Base-by-base conservation (phyloP, 2,797 vertebrate genomes). In the Lepus townsendii region DNA sequence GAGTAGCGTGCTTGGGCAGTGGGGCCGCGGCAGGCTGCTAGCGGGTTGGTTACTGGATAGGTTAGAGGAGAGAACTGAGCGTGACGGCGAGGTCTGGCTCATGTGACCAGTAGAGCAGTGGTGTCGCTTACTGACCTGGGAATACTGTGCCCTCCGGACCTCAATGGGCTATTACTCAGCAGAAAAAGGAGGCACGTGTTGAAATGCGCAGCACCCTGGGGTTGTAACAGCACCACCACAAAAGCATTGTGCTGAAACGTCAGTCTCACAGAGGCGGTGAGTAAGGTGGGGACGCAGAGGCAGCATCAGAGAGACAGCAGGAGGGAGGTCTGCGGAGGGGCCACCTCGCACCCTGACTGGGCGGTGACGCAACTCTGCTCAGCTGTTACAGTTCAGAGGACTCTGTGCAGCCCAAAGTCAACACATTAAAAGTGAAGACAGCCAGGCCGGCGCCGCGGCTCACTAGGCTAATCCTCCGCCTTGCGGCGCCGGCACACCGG, bases 1-100 rank as follows among this genome's bases (percentile, higher is more conserved):
- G 38, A 83, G 52, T 79, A 88, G 20, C 69, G 11, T 62, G 27
- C 69, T 93, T 77, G 71, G 73, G 90, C 89, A 88, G 66, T 60
- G 57, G 88, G 77, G 73, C 30, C 83, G 20, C 66, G 42, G 42
- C 42, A 83, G n/a, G 27, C 91, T 83, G 38, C 62, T 84, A 50
- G 63, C 54, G 35, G 38, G 54, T 52, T 88, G 78, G 7, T 83
- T 88, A 6, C 5, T 4, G 19, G 79, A 20, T 71, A 72, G n/a
- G 7, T 93, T 72, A 95, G 47, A 93, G 65, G 68, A 88, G 42
- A 83, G 14, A 84, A 30, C 65, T 12, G 93, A 88, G 62, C 65
- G 73, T 68, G 65, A 82, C 73, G 38, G 5, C 71, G 68, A 79
- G 16, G 32, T 87, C 60, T 66, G 60, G 12, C 72, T 57, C 30